phyloP scores from a whole-genome alignment of 2,113 vertebrate species.

The Pogona vitticeps region DNA sequence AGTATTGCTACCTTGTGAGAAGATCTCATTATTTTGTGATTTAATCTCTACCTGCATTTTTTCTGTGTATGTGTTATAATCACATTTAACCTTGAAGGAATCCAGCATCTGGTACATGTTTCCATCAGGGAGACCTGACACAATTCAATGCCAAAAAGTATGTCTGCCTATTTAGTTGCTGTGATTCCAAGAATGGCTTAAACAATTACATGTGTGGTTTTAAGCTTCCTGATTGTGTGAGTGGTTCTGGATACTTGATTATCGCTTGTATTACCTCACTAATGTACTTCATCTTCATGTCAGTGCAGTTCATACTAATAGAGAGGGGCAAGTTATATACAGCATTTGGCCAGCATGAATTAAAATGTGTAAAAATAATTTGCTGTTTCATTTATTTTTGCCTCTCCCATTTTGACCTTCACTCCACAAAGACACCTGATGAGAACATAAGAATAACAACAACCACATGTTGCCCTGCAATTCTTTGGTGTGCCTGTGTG shows the following conservation, averaged over 20 bases:
- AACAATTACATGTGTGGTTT: conserved; percentile 58
- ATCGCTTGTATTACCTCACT: conserved; percentile 42
- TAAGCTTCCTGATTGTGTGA: conserved; percentile 45
- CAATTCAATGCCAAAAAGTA: conserved; percentile 52
- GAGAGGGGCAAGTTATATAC: conserved; percentile 46
- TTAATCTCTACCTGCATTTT: conserved; percentile 56
- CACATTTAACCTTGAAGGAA: conserved; percentile 67
- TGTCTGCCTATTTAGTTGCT: conserved; percentile 57
- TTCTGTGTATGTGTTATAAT: conserved; percentile 51
- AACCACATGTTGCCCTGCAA: conserved; percentile 62
- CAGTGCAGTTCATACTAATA: conserved; percentile 47
- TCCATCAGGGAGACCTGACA: conserved; percentile 58
- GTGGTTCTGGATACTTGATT: conserved; percentile 42
- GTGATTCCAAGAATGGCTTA: conserved; percentile 41
- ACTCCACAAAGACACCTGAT: conserved; percentile 48
- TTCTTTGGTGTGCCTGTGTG: conserved; percentile 62
- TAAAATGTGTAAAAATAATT: conserved; percentile 53
- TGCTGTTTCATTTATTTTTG: conserved; percentile 50
- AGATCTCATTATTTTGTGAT: conserved; percentile 60
- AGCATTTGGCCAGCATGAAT: conserved; percentile 49
- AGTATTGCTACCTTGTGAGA: conserved; percentile 51
- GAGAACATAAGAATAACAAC: conserved; percentile 59
- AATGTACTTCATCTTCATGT: conserved; percentile 55
- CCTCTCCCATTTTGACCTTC: conserved; percentile 57
- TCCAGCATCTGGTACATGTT: conserved; percentile 48